These are phyloP conservation scores for Urocitellus parryii DNA, from an alignment of 2,113 vertebrate species.

Conservation along the genomic window DNA sequence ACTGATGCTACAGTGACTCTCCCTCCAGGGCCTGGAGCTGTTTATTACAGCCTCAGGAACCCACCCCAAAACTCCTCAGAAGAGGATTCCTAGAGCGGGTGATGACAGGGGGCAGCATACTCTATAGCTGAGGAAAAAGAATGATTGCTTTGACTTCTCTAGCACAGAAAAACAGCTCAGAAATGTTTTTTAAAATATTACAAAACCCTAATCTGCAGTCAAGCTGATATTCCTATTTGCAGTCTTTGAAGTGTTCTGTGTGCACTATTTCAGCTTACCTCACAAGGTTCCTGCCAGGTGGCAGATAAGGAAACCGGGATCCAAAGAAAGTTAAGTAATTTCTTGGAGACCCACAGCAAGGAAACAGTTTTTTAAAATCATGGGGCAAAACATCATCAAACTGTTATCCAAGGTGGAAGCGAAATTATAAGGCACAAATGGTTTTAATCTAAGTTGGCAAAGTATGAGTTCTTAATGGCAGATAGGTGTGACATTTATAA, in stretches of 20 bases:
- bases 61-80: background rate
- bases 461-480: background rate
- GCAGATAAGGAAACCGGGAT: background rate
- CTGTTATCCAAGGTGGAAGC: background rate
- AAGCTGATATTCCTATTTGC: background rate
- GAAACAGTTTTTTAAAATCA: background rate
- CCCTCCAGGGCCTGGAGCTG: background rate
- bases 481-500: background rate
- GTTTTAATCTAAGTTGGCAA: background rate
- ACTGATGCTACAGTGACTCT: background rate
- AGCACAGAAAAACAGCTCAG: background rate
- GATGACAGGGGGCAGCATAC: background rate
- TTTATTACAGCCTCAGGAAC: background rate
- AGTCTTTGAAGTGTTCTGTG: background rate
- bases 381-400: background rate
- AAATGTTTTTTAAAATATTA: background rate
- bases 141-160: background rate
- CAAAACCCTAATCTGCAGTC: background rate
- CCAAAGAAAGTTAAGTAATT: constrained; percentile 21
- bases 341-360: background rate
- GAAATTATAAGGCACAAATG: background rate
- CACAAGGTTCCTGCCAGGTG: background rate
- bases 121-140: background rate
- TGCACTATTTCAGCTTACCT: background rate
- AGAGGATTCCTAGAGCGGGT: too few species aligned